These are phyloP conservation scores for Odocoileus virginianus DNA, from an alignment of 2,113 vertebrate genomes.

Conservation along the genomic window DNA sequence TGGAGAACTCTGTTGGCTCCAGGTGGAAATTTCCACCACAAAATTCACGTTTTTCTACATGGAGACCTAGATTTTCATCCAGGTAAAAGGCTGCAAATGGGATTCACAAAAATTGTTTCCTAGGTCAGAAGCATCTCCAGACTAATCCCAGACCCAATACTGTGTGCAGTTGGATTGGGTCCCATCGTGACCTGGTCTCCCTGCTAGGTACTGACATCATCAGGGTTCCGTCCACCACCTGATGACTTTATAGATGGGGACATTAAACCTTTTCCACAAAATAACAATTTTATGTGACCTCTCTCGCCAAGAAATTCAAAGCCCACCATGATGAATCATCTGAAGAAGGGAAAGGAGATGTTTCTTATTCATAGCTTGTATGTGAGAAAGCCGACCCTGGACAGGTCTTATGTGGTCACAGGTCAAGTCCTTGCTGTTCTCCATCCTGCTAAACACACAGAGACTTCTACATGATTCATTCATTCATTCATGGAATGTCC, in stretches of 20 bases:
- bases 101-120: not conserved
- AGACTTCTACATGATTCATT: not conserved
- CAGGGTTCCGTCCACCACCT: not conserved
- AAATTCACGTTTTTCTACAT: not conserved
- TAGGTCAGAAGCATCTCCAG: not conserved
- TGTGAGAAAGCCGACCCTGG: not conserved
- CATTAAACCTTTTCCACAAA: not conserved
- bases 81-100: not conserved
- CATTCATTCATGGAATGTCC: too few species aligned
- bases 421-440: not conserved
- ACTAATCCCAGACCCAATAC: not conserved
- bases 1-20: not conserved
- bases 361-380: not conserved
- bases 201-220: not conserved
- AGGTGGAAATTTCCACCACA: constrained; percentile 52
- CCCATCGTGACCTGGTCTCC: not conserved
- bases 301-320: not conserved
- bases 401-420: not conserved
- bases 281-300: not conserved
- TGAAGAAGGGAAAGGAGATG: not conserved
- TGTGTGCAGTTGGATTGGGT: not conserved
- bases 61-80: not conserved
- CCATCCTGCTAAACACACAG: not conserved
- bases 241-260: not conserved
- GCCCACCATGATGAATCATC: not conserved